Percentiles rank a stretch among this genome's conserved stretches.
Conservation (phyloP, 1,140 invertebrate species). For the Caerostris darwini region DNA sequence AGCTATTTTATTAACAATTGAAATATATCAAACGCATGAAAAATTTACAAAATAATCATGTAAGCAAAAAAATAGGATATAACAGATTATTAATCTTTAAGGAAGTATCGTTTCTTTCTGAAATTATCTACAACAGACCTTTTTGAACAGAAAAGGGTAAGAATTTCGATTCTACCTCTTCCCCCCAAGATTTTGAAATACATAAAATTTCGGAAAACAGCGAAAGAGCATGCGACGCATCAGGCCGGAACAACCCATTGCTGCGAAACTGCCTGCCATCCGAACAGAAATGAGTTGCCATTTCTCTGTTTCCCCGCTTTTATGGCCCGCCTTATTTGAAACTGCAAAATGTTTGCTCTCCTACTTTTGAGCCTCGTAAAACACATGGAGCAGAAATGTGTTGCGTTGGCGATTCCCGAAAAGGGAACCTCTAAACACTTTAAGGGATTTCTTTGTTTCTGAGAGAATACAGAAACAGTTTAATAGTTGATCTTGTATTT, state of each 20-base stretch:
- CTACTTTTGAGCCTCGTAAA: constrained; percentile 22
- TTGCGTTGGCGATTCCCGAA: background rate
- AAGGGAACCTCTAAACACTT: background rate
- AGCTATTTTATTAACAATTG: no score
- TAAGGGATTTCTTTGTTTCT: background rate
- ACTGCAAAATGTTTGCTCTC: constrained; percentile 15
- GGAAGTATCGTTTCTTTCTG: background rate
- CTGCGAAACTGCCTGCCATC: background rate
- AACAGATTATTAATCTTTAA: no score
- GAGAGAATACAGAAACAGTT: background rate
- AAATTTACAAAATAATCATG: no score
- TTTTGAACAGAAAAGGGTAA: background rate
- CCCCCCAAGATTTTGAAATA: background rate
- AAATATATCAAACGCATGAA: no score
- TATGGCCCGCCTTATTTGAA: background rate
- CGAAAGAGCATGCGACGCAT: background rate
- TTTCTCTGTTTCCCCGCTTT: constrained; percentile 18
- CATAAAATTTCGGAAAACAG: background rate
- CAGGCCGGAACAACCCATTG: background rate
- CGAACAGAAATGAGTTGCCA: background rate
- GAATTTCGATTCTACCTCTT: background rate
- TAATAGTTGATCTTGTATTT: background rate
- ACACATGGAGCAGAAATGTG: background rate
- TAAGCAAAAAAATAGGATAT: no score
- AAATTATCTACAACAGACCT: background rate